Conservation (phyloP, 2,113 vertebrate species). For the Pluvialis apricaria region DNA sequence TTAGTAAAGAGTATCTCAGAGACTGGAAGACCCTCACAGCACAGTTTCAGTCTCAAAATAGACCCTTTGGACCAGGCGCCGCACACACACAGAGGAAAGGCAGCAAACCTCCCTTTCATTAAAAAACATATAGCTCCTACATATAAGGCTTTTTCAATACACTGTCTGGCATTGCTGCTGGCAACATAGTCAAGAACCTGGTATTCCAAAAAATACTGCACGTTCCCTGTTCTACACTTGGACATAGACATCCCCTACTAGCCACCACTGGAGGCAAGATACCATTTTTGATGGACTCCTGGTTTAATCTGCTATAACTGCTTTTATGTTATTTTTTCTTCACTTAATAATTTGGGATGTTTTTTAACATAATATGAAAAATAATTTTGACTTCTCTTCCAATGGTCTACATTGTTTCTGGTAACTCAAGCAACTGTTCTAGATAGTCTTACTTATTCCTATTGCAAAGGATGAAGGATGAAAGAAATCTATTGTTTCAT, state of each 20-base stretch:
- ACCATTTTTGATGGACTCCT: neutral
- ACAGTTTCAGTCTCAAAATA: neutral
- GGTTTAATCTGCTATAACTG: neutral
- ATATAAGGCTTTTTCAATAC: neutral
- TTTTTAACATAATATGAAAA: neutral
- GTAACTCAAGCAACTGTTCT: neutral
- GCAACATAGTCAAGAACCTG: neutral
- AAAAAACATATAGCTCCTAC: neutral
- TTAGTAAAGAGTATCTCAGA: neutral
- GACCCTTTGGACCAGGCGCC: accelerated
- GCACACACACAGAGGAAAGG: neutral
- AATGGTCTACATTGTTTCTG: neutral
- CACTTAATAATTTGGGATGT: neutral
- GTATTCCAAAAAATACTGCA: neutral
- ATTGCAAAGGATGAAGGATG: neutral
- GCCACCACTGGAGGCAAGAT: neutral
- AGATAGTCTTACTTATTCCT: neutral
- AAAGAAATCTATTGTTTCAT: neutral
- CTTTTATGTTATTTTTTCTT: neutral
- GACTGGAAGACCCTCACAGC: neutral
- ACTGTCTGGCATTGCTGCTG: neutral
- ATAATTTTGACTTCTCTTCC: neutral
- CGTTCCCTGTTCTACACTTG: neutral
- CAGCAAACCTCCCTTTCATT: neutral
- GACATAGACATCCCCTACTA: neutral